Base-by-base conservation (phyloP, 1,140 invertebrate genomes). In the Linepithema humile region DNA sequence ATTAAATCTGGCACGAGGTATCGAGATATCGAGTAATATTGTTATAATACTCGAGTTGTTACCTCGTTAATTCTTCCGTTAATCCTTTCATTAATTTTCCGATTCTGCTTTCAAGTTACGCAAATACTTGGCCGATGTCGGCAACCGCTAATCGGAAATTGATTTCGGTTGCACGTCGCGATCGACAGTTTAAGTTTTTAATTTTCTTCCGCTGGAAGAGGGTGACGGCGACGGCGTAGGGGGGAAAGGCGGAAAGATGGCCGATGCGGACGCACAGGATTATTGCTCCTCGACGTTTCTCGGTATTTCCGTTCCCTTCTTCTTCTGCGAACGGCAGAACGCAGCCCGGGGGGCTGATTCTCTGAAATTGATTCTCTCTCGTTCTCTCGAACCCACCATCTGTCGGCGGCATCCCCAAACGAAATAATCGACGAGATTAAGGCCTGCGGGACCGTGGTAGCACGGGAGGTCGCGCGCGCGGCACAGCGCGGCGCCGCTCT, bases 341-440 rank as follows among this genome's bases (percentile, higher is more conserved):
- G 50, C 65, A 29, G 43, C 75, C 82, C 82, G 70, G 69, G 77
- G 87, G 86, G 86, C 86, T 85, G 87, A 88, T 88, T 88, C 87
- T 67, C 57, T 77, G 87, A 85, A 88, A 88, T 88, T 88, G 87
- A 88, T 88, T 88, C 87, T 85, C 87, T 83, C 83, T 82, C 74
- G 64, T 84, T 74, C 83, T 78, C 75, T 80, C 62, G 62, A 85
- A 85, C 85, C 83, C 65, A 83, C 87, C 87, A 88, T 88, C 87
- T 88, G 87, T 88, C 87, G 83, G 87, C 87, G 87, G 87, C 87
- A 88, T 88, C 86, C 87, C 86, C 86, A 85, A 88, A 88, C 87
- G 86, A 88, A 88, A 88, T 88, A 88, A 88, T 88, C 87, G 87
- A 67, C 83, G 65, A 88, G 87, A 88, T 88, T 88, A 88, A 83